Percentiles rank a stretch among this genome's conserved stretches.
phyloP scores from a whole-genome alignment of 2,797 vertebrate genomes.

The Cryptoprocta ferox region DNA sequence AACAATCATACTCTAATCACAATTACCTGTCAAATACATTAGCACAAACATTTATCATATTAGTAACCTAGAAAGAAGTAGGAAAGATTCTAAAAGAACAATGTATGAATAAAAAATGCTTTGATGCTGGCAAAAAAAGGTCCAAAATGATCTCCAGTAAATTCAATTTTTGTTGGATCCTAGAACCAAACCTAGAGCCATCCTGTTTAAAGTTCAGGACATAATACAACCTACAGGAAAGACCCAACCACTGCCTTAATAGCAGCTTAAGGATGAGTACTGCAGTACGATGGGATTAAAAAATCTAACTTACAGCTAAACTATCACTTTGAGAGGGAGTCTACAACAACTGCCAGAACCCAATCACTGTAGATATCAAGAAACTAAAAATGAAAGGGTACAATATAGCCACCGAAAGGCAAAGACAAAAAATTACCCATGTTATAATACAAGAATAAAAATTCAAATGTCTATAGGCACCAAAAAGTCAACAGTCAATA shows the following conservation, averaged over 20 bases:
- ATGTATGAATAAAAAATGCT: not conserved
- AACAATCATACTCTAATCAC: not conserved
- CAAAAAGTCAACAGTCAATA: not conserved
- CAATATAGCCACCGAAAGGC: not conserved
- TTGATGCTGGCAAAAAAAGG: not conserved
- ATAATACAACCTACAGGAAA: not conserved
- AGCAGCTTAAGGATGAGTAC: not conserved
- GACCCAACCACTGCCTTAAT: not conserved
- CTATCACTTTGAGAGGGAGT: not conserved
- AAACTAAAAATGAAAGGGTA: not conserved
- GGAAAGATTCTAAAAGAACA: not conserved
- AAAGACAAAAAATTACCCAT: not conserved
- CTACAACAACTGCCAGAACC: not conserved
- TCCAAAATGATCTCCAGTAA: not conserved
- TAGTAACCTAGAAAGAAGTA: constrained; percentile 2
- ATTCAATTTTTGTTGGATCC: not conserved
- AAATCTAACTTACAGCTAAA: not conserved
- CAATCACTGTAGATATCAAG: not conserved
- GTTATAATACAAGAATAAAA: not conserved
- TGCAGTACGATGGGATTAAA: not conserved
- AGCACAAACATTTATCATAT: not conserved
- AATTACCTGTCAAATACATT: constrained; percentile 54
- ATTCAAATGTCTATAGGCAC: not conserved
- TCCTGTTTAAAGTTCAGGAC: not conserved
- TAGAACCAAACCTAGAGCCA: not conserved